Evolutionary conservation across 2,113 vertebrate genomes (phyloP).

Genomic region (Planiliza haematocheilus): DNA sequence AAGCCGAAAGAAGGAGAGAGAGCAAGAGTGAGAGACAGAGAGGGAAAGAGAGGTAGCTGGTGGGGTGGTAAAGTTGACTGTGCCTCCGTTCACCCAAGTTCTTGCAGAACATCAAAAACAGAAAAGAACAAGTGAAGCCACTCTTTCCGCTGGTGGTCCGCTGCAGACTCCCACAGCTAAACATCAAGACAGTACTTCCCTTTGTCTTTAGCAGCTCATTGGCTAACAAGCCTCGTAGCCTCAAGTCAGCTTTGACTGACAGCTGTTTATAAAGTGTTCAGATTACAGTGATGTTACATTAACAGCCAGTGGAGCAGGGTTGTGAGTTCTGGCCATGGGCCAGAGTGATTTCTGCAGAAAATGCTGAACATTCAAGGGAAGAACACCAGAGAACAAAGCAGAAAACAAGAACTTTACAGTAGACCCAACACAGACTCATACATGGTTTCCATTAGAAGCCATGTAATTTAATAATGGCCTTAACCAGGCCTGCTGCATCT

Average conservation of each 20-base stretch:
- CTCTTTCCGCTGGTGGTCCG: conserved; percentile 65
- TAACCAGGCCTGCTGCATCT: conserved; percentile 60
- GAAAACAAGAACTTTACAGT: conserved; percentile 44
- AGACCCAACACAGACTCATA: conserved; percentile 60
- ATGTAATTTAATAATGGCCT: conserved; percentile 74
- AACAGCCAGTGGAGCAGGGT: conserved; percentile 52
- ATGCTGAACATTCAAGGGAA: conserved; percentile 19
- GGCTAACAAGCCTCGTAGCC: conserved; percentile 48
- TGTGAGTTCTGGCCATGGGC: conserved; percentile 60
- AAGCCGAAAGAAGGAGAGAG: conserved; percentile 38
- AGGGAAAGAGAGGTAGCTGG: conserved; percentile 61
- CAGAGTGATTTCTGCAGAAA: conserved; percentile 29
- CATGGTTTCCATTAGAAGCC: conserved; percentile 69
- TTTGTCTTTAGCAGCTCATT: conserved; percentile 57
- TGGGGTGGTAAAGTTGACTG: conserved; percentile 60
- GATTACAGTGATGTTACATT: conserved; percentile 59
- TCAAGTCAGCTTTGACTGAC: conserved; percentile 54
- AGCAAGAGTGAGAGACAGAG: conserved; percentile 38
- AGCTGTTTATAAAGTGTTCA: conserved; percentile 55
- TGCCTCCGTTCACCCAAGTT: conserved; percentile 69
- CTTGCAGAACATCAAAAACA: conserved; percentile 67
- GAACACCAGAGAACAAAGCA: neutral
- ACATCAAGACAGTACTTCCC: conserved; percentile 55
- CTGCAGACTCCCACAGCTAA: conserved; percentile 40
- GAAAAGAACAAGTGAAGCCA: conserved; percentile 64